Base-by-base conservation (phyloP, 2,797 vertebrate genomes). In the Rousettus madagascariensis region DNA sequence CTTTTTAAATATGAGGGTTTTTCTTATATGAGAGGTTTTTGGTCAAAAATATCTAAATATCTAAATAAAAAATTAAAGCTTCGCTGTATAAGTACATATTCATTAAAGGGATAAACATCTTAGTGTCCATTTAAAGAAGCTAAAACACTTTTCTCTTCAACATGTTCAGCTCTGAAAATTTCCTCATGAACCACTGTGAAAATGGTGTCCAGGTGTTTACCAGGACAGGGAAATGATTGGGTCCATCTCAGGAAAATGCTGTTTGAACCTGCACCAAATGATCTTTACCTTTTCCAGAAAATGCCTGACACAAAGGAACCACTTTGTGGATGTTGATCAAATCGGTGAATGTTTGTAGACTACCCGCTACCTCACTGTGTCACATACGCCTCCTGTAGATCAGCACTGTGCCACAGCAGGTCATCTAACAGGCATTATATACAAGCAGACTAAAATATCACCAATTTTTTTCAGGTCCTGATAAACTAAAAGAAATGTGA, bases 321-420 rank as follows among this genome's bases (percentile, higher is more conserved):
- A 49, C 17, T 78, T 11, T 33, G 19, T 59, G 38, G 26, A 16
- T 38, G 15, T 3, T 15, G 68, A 33, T 20, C 41, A 26, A 71
- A 16, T 51, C n/a, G 43, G 12, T 28, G 26, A 66, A 57, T 38
- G 19, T 30, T 33, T 51, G 11, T 75, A 51, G 57, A 30, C 51
- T 59, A 0, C 0, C 0, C 10, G 2, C 30, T n/a, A 3, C 28
- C 17, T 30, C 6, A 0, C 28, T 66, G 15, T 53, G 55, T 82
- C 28, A 38, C 1, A 12, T 41, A 3, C 0, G 5, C 8, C 20
- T 13, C 8, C 26, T n/a, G 11, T 28, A 74, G 30, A 43, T 87
- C n/a, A n/a, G 5, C 1, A 1, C 6, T 8, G 2, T 68, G 77
- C 28, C 6, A 8, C 22, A 69, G 51, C 41, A 83, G 63, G 7